phyloP scores from a whole-genome alignment of 1,140 invertebrate genomes.

The Drosophila azteca region DNA sequence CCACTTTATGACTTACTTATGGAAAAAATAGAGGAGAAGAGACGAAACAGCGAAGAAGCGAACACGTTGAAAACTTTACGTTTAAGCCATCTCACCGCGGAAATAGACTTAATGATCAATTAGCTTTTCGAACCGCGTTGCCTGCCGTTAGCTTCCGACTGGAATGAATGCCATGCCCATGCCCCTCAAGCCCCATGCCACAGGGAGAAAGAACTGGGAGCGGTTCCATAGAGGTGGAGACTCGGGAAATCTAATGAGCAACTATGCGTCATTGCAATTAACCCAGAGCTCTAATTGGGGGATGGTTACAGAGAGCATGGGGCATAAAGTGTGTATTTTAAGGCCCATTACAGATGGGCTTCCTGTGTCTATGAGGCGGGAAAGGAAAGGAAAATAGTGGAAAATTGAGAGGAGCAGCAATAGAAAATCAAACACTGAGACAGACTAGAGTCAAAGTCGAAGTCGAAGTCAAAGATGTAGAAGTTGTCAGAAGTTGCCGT shows the following conservation, averaged over 20 bases:
- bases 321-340: slow-evolving; percentile 81
- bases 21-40: slow-evolving; percentile 26
- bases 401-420: slow-evolving; percentile 39
- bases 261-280: slow-evolving; percentile 74
- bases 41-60: slow-evolving; percentile 11
- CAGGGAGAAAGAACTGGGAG: slow-evolving; percentile 19
- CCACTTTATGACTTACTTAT: slow-evolving; percentile 77
- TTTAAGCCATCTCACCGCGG: slow-evolving; percentile 58
- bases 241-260: slow-evolving; percentile 60
- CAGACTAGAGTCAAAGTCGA: background rate
- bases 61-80: slow-evolving; percentile 27
- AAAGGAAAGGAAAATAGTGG: slow-evolving; percentile 25
- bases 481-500: slow-evolving; percentile 73
- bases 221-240: slow-evolving; percentile 10
- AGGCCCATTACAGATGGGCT: slow-evolving; percentile 77
- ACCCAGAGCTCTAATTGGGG: slow-evolving; percentile 74
- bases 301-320: slow-evolving; percentile 47
- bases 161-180: slow-evolving; percentile 1
- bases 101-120: slow-evolving; percentile 81
- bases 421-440: slow-evolving; percentile 41
- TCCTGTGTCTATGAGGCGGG: slow-evolving; percentile 60
- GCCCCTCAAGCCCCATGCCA: too few species aligned
- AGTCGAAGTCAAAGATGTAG: slow-evolving; percentile 19
- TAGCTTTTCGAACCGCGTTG: slow-evolving; percentile 55
- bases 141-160: slow-evolving; percentile 71